phyloP scores from a whole-genome alignment of 2,113 vertebrate genomes.

The Vombatus ursinus region DNA sequence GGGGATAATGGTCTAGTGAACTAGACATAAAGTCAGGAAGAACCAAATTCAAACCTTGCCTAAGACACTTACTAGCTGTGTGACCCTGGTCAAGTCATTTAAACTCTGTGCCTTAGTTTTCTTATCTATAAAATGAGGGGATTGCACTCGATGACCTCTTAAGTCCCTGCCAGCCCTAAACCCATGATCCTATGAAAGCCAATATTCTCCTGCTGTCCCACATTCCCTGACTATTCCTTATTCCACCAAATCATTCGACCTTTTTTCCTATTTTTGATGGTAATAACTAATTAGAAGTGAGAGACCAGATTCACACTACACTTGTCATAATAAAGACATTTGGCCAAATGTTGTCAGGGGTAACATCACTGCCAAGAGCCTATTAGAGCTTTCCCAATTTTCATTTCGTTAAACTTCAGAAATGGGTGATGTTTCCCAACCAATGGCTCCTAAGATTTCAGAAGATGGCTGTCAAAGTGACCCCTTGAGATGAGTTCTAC shows the following conservation, averaged over 20 bases:
- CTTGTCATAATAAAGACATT: not conserved
- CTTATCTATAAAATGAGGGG: not conserved
- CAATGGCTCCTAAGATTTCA: conserved; percentile 2
- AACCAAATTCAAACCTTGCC: not conserved
- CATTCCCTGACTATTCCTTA: not conserved
- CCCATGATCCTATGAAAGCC: not conserved
- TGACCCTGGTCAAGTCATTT: not conserved
- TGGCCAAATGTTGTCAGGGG: not conserved
- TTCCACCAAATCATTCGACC: not conserved
- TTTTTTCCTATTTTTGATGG: not conserved
- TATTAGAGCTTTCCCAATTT: not conserved
- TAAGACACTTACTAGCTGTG: not conserved
- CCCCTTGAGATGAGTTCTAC: conserved; percentile 31
- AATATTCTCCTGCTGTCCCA: not conserved
- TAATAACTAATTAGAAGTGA: conserved; percentile 5
- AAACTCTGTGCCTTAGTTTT: not conserved
- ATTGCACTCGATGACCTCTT: not conserved
- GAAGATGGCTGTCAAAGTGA: conserved; percentile 15
- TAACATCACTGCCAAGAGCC: accelerated
- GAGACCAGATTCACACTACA: not conserved
- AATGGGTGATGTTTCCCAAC: conserved; percentile 6
- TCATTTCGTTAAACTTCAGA: not conserved
- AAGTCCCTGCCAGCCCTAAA: not conserved
- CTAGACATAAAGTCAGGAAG: not conserved
- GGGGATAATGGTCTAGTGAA: not conserved